phyloP scores from a whole-genome alignment of 2,113 vertebrate genomes.

The Pluvialis apricaria region DNA sequence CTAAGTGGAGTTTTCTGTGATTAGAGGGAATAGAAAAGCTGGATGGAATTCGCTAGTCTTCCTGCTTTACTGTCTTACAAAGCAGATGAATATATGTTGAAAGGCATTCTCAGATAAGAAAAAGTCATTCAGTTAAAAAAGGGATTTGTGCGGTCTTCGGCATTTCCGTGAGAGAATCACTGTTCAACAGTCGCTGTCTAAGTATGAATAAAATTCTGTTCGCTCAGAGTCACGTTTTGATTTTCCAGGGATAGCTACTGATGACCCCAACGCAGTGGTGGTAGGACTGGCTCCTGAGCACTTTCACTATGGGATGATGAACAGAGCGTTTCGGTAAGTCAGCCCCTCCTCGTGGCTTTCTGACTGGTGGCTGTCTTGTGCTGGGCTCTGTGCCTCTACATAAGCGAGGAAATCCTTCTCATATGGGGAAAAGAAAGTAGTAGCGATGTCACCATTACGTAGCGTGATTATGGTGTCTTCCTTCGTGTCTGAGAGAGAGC shows the following conservation, averaged over 20 bases:
- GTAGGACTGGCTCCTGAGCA: conserved; percentile 90
- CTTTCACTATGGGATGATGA: conserved; percentile 91
- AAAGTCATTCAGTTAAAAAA: not conserved
- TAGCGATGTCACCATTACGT: rapidly evolving
- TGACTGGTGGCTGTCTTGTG: not conserved
- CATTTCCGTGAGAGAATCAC: not conserved
- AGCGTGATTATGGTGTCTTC: not conserved
- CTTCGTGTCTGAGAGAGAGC: not conserved
- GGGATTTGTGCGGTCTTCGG: not conserved
- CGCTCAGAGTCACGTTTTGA: not conserved
- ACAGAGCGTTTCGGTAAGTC: conserved; percentile 87
- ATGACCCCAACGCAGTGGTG: conserved; percentile 90
- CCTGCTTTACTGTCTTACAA: not conserved
- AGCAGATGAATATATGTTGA: not conserved
- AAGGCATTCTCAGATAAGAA: not conserved
- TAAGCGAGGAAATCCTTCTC: not conserved
- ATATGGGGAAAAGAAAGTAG: not conserved
- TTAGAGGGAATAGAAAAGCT: not conserved
- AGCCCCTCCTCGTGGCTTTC: not conserved
- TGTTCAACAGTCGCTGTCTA: not conserved
- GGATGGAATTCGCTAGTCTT: not conserved
- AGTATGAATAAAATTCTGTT: not conserved
- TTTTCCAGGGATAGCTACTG: conserved; percentile 82
- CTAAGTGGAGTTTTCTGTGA: not conserved
- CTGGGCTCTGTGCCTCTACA: not conserved